Percentiles rank a stretch among this genome's conserved stretches.
phyloP scores from a whole-genome alignment of 2,797 vertebrate genomes.

The Siniperca undulata region DNA sequence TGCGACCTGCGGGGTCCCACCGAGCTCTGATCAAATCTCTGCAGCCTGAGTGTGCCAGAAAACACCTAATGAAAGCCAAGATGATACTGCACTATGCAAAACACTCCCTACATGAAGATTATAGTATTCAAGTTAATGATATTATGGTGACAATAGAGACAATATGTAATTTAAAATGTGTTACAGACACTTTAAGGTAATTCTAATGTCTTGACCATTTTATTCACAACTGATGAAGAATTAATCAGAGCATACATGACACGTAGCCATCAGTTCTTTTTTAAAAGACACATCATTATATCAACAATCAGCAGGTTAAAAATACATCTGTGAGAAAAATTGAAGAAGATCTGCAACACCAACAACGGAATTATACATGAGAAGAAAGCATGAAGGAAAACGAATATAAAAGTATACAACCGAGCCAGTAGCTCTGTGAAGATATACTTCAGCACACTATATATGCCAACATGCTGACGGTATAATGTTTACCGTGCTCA shows the following conservation, averaged over 20 bases:
- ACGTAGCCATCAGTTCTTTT: background rate
- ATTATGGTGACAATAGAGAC: background rate
- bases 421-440: background rate
- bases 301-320: background rate
- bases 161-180: background rate
- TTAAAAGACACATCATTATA: background rate
- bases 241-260: background rate
- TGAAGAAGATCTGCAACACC: background rate
- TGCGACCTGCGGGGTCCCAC: conserved; percentile 51
- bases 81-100: background rate
- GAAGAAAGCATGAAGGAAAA: background rate
- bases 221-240: background rate
- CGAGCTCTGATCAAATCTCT: conserved; percentile 40
- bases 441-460: too few relatives aligned
- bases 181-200: too few relatives aligned
- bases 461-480: too few relatives aligned
- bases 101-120: background rate
- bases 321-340: too few relatives aligned
- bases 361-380: background rate
- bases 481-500: too few relatives aligned
- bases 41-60: background rate
- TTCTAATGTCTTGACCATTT: background rate
- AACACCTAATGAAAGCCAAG: conserved; percentile 2
- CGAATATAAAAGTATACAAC: background rate
- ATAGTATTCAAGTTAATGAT: background rate